A percentile compares a stretch with the other conserved stretches of the same genome.
Evolutionary conservation across 2,797 vertebrate species (phyloP).

Genomic region (Mus minutoides): DNA sequence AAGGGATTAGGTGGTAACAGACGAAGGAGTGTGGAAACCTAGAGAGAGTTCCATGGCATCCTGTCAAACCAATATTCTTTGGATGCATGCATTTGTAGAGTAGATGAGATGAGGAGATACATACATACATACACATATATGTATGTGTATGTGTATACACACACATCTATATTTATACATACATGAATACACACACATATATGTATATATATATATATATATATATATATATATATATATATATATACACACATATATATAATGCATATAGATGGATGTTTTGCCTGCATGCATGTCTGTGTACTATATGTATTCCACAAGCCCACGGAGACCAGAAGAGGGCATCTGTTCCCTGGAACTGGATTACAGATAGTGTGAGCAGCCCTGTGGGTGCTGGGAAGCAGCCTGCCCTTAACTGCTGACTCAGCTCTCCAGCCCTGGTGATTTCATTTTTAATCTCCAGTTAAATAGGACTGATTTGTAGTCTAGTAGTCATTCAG

Average conservation of each 20-base stretch:
- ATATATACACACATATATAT: not conserved
- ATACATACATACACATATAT: no score
- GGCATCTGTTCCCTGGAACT: not conserved
- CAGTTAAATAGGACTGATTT: not conserved
- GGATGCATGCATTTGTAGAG: not conserved
- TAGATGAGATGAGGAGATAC: not conserved
- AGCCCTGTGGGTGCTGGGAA: not conserved
- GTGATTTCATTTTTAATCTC: not conserved
- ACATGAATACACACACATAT: not conserved
- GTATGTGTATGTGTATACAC: not conserved
- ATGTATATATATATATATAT: not conserved
- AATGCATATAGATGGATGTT: no score
- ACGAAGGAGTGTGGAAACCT: not conserved
- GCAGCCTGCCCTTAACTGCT: not conserved
- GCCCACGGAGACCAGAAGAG: not conserved
- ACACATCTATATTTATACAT: rapidly evolving
- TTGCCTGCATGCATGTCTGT: not conserved
- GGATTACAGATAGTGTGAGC: not conserved
- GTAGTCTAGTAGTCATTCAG: not conserved
- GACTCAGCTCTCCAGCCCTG: not conserved
- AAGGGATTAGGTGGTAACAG: not conserved
- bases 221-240: not conserved
- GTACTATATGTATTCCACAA: no score
- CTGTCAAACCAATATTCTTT: not conserved
- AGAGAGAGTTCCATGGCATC: not conserved